phyloP scores from a whole-genome alignment of 2,888 invertebrate species.

The Coelogynopora nodosa region DNA sequence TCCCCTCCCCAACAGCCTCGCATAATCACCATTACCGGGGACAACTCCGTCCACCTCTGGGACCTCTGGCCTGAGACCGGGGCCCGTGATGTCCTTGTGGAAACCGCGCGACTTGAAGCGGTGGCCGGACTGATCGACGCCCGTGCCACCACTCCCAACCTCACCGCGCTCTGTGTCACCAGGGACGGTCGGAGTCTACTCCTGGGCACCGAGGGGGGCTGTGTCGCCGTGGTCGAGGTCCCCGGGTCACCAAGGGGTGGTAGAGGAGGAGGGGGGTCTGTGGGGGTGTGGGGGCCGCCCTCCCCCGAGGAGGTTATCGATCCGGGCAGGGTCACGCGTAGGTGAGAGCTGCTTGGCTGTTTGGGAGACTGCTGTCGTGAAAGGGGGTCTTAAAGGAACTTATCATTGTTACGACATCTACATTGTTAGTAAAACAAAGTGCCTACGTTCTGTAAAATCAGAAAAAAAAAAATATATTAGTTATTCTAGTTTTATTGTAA shows the following conservation, averaged over 20 bases:
- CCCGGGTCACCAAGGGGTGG: neutral
- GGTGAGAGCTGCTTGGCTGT: too few relatives aligned
- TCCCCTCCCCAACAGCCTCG: too few relatives aligned
- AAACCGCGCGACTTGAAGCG: neutral
- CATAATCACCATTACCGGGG: neutral
- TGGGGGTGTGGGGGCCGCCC: neutral
- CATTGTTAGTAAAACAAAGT: too few relatives aligned
- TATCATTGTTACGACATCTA: too few relatives aligned
- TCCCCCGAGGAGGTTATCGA: neutral
- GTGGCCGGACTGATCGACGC: neutral
- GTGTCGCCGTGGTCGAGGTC: neutral
- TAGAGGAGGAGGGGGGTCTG: neutral
- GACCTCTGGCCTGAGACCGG: constrained; percentile 4
- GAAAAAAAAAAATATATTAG: too few relatives aligned
- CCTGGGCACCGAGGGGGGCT: neutral
- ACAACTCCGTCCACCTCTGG: neutral
- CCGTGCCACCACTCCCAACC: constrained; percentile 26
- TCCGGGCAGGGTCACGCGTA: neutral
- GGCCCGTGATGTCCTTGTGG: neutral
- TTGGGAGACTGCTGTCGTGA: too few relatives aligned
- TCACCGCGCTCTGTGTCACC: neutral
- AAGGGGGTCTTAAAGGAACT: too few relatives aligned
- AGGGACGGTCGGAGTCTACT: neutral
- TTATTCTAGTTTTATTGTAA: too few relatives aligned
- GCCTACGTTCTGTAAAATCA: too few relatives aligned